A percentile compares a stretch with the other conserved stretches of the same genome.
These are phyloP conservation scores for Acromyrmex echinatior DNA, from an alignment of 1,140 invertebrate genomes.

Conservation along the genomic window DNA sequence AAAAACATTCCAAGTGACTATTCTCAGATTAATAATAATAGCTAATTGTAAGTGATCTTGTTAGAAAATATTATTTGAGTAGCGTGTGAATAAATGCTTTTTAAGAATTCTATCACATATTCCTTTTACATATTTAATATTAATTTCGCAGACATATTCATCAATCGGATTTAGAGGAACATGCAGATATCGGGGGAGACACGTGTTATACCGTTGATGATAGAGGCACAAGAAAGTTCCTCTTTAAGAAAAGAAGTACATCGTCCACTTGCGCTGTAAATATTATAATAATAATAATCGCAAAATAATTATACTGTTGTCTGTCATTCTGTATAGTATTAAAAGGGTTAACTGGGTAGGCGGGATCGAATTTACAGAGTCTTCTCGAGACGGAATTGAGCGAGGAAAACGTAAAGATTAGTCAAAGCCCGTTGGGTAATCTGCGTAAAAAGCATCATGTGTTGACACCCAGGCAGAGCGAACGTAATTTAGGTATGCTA, in stretches of 20 bases:
- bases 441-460: constrained; percentile 91
- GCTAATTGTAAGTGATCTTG: background rate
- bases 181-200: constrained; percentile 87
- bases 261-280: constrained; percentile 94
- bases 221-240: constrained; percentile 91
- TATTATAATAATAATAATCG: constrained; percentile 54
- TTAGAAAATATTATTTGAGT: background rate
- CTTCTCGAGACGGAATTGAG: constrained; percentile 92
- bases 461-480: constrained; percentile 93
- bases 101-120: background rate
- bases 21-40: too few species aligned
- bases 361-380: constrained; percentile 87
- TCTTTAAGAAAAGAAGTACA: constrained; percentile 95
- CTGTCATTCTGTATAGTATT: constrained; percentile 32
- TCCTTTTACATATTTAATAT: constrained; percentile 6
- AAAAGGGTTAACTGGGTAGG: constrained; percentile 45
- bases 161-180: constrained; percentile 89
- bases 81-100: background rate
- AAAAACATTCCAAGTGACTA: too few species aligned
- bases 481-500: constrained; percentile 89
- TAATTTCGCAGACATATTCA: constrained; percentile 90
- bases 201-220: constrained; percentile 90
- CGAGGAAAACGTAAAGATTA: constrained; percentile 90
- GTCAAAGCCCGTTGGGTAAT: constrained; percentile 93
- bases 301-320: background rate